phyloP scores from a whole-genome alignment of 2,113 vertebrate genomes.

The Chamaetylas fuelleborni region DNA sequence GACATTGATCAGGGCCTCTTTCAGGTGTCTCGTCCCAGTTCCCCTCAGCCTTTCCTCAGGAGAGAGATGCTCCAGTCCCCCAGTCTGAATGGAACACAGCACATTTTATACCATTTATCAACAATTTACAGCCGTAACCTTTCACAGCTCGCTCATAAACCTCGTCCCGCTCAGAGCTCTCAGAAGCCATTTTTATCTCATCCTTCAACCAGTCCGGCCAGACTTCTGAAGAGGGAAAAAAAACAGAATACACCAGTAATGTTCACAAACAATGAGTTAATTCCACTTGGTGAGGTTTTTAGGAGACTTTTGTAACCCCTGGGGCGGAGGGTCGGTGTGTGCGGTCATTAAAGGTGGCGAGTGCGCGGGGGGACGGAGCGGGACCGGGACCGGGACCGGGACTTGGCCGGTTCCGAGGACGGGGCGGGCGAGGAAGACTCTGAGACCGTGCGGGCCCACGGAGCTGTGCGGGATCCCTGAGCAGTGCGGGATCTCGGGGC shows the following conservation, averaged over 20 bases:
- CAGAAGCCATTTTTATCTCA: background rate
- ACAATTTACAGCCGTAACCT: background rate
- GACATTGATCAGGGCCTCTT: too few relatives aligned
- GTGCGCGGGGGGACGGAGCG: background rate
- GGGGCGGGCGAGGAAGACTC: too few relatives aligned
- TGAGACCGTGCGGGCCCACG: accelerated
- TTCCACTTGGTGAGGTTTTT: background rate
- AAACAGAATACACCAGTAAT: background rate
- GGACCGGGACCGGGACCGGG: too few relatives aligned
- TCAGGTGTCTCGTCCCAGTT: background rate
- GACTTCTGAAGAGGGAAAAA: background rate
- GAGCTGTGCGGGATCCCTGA: accelerated
- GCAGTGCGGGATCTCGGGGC: too few relatives aligned
- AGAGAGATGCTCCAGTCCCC: background rate
- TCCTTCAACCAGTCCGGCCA: background rate
- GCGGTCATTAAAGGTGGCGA: background rate
- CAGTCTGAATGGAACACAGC: background rate
- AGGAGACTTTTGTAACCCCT: background rate
- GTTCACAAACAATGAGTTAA: background rate
- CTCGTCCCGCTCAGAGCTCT: background rate
- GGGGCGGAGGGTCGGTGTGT: background rate
- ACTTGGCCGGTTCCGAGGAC: too few relatives aligned
- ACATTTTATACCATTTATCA: background rate
- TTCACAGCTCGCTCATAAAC: background rate
- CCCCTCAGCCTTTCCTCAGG: background rate